Evolutionary conservation across 2,797 vertebrate genomes (phyloP).

Genomic region (Sciurus carolinensis): DNA sequence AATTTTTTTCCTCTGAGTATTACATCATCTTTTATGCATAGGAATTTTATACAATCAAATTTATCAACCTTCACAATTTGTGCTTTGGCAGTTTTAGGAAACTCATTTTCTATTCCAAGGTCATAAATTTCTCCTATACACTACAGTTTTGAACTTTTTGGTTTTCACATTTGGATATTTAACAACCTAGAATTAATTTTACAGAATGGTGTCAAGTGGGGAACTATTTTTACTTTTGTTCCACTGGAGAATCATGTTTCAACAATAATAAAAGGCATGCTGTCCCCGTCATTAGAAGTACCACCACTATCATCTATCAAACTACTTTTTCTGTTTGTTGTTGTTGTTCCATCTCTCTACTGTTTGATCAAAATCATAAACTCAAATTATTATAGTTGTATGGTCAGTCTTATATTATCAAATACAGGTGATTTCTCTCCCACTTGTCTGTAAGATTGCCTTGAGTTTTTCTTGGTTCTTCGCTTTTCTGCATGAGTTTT

Average conservation of each 20-base stretch:
- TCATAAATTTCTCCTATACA: slow-evolving; percentile 21
- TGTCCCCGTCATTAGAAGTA: not conserved
- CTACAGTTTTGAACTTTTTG: not conserved
- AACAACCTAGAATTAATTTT: slow-evolving; percentile 6
- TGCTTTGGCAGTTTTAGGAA: slow-evolving; percentile 31
- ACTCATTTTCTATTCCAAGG: not conserved
- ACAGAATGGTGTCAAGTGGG: not conserved
- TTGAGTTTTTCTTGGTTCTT: not conserved
- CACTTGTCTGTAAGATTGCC: not conserved
- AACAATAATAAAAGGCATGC: not conserved
- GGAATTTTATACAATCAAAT: not conserved
- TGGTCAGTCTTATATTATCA: not conserved
- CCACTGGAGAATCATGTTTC: not conserved
- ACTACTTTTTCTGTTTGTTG: not conserved
- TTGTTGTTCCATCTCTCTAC: not conserved
- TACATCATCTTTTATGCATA: not conserved
- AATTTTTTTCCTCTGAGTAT: not conserved
- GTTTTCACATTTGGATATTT: slow-evolving; percentile 26
- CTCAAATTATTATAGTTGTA: not conserved
- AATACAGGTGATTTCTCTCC: not conserved
- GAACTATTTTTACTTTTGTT: not conserved
- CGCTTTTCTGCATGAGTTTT: not conserved
- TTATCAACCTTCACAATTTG: not conserved
- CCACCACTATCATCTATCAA: not conserved
- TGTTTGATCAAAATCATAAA: not conserved